phyloP scores from a whole-genome alignment of 2,113 vertebrate genomes.

The Syrmaticus mikado region DNA sequence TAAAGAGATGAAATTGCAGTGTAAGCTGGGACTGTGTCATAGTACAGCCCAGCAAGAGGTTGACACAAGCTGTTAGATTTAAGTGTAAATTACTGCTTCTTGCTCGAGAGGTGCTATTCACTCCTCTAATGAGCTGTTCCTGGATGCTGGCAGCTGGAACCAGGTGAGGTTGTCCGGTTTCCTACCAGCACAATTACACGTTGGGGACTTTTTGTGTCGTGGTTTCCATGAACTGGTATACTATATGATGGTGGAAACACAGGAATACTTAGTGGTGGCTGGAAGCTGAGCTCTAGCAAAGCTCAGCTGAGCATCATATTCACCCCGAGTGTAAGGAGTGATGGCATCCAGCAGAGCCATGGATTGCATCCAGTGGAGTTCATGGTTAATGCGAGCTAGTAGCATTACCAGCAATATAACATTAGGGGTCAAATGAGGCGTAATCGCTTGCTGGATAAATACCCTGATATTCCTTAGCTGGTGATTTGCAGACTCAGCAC shows the following conservation, averaged over 20 bases:
- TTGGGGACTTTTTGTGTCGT: accelerated
- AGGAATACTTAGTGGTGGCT: background rate
- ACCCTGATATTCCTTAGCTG: background rate
- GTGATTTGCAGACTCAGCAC: background rate
- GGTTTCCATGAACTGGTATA: background rate
- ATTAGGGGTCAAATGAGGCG: background rate
- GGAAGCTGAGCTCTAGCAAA: background rate
- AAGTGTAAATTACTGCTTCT: conserved; percentile 1
- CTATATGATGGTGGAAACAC: background rate
- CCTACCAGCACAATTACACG: background rate
- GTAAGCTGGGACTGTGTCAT: background rate
- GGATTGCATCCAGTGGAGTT: accelerated
- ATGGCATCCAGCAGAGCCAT: accelerated
- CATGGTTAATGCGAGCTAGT: background rate
- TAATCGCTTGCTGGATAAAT: background rate
- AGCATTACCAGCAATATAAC: background rate
- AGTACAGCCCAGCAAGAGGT: background rate
- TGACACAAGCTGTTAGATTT: background rate
- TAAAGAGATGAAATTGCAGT: background rate
- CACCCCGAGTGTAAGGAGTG: background rate
- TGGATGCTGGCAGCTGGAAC: background rate
- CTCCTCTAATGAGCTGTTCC: background rate
- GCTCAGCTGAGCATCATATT: background rate
- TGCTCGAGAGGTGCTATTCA: background rate
- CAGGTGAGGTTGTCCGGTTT: background rate